A percentile compares a stretch with the other conserved stretches of the same genome.
Conservation (phyloP, 2,113 vertebrate genomes). For the Tylochromis polylepis region DNA sequence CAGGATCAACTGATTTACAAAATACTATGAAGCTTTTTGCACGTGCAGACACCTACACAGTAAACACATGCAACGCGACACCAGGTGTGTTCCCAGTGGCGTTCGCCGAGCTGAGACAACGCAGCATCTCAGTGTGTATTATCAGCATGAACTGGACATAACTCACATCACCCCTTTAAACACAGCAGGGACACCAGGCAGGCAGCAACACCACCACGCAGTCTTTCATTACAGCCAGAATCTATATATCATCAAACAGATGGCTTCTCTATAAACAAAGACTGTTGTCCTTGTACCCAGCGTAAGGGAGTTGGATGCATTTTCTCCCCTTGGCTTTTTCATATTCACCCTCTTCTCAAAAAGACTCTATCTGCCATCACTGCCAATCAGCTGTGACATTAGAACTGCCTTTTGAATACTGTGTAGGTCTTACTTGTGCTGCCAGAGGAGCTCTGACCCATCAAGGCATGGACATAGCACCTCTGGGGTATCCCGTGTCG, state of each 20-base stretch:
- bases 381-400: neutral
- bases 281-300: constrained; percentile 2
- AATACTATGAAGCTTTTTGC: neutral
- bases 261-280: constrained; percentile 54
- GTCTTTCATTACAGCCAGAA: constrained; percentile 49
- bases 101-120: neutral
- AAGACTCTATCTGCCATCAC: neutral
- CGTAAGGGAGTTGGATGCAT: neutral
- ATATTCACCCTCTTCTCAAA: neutral
- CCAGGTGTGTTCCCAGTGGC: neutral
- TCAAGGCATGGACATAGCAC: neutral
- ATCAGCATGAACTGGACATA: constrained; percentile 38
- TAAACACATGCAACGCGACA: neutral
- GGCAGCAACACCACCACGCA: neutral
- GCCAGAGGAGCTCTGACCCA: neutral
- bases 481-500: neutral
- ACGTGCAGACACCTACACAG: neutral
- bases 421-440: neutral
- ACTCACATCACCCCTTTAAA: constrained; percentile 38
- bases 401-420: neutral
- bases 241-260: constrained; percentile 63
- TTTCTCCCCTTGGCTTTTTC: neutral
- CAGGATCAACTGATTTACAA: neutral
- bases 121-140: neutral
- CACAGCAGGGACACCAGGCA: constrained; percentile 28